Conservation (phyloP, 2,888 invertebrate genomes). For the Aphodius granarius region DNA sequence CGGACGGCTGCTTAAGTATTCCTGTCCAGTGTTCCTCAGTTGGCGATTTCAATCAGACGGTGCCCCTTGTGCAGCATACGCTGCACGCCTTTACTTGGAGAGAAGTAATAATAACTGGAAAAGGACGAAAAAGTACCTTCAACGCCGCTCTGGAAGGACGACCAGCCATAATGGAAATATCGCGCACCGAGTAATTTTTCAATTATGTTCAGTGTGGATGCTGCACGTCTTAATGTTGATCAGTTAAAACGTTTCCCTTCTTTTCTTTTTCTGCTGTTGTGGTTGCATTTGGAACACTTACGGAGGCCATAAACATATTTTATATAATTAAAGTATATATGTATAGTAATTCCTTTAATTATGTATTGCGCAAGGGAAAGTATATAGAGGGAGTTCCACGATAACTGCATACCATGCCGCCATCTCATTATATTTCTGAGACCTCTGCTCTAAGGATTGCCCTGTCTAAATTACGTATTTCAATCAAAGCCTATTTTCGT, state of each 20-base stretch:
- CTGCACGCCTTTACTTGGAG: background rate
- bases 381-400: too few relatives aligned
- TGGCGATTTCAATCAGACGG: background rate
- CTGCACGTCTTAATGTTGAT: background rate
- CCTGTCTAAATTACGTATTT: too few relatives aligned
- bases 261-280: background rate
- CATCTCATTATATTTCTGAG: too few relatives aligned
- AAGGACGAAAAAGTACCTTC: background rate
- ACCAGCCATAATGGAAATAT: background rate
- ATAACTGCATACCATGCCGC: too few relatives aligned
- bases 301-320: background rate
- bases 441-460: too few relatives aligned
- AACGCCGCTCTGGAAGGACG: background rate
- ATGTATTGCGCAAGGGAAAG: too few relatives aligned
- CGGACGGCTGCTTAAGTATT: constrained; percentile 7
- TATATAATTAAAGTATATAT: background rate
- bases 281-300: background rate
- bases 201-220: background rate
- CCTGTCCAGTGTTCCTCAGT: background rate
- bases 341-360: too few relatives aligned
- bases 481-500: too few relatives aligned
- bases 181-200: background rate
- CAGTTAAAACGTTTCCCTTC: background rate
- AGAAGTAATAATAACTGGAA: background rate
- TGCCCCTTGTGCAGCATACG: background rate